Evolutionary conservation across 2,113 vertebrate genomes (phyloP), one percentile per base, ranked within the genome.

Genomic region (Scatophagus argus): DNA sequence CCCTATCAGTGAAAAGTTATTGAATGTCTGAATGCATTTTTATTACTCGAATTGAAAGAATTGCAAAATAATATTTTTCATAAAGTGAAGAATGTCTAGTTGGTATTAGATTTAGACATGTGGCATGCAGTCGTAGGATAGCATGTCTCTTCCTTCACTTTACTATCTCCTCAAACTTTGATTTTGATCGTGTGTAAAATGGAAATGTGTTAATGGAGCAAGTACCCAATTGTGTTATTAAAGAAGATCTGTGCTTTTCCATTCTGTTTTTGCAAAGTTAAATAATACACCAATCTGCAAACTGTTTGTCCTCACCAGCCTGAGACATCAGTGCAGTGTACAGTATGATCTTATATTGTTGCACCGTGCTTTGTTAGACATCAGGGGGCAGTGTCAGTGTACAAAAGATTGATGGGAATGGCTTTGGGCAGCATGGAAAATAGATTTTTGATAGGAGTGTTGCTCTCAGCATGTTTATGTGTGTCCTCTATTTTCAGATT

Each of bases 371-470:
- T 34, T 62, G 1, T 0, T 6, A 19, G 68, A 74, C 90, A 83
- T 74, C 3, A 83, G 92, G 73, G 64, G 89, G 89, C 67, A 79
- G 63, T 79, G 64, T 70, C 29, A 21, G 32, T 31, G 25, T 17
- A 32, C 10, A 64, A 23, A 59, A 34, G 3, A 66, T 21, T 7
- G 29, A 0, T 8, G 38, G 2, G 44, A 44, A 29, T 31, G 2
- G 9, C 1, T 63, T 44, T 29, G 31, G 23, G 36, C 13, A 31
- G 2, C 17, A 13, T 32, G 17, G 12, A 0, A 71, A 67, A 71
- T 65, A 25, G 19, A 47, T 58, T 56, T 63, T 38, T 56, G 17
- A 54, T 41, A 21, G 2, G 46, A 41, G 41, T 62, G 41, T 51
- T 55, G 27, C 5, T 64, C 51, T 81, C 44, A 65, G 49, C 60